Base-by-base conservation (phyloP, 2,797 vertebrate species). In the Babyrousa celebensis region DNA sequence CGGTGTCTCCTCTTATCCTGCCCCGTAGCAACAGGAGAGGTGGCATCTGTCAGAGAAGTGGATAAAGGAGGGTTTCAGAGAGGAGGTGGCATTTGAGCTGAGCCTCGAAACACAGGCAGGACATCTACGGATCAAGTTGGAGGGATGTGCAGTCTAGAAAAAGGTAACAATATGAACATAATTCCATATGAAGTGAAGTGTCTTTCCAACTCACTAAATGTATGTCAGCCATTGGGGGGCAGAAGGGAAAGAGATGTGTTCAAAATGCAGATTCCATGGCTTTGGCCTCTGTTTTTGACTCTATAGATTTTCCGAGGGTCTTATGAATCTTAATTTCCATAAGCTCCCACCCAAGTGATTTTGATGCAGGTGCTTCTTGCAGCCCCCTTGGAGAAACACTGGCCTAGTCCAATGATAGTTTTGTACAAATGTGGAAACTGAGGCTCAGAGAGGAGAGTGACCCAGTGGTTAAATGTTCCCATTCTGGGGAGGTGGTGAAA, bases 371-470 rank as follows among this genome's bases (percentile, higher is more conserved):
- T 75, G 10, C 70, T 82, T 78, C 17, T 14, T 27, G 11, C 5
- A 75, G 67, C 56, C 78, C 1, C 63, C 20, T 67, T 92, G 85
- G 56, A 88, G 43, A 87, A 94, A 79, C 8, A 79, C n/a, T 89
- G 56, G 85, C 32, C 16, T 92, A 63, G 27, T 87, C 77, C 27
- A n/a, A 54, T 20, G 12, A 70, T 75, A 75, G 52, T 48, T 92
- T 94, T 89, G 70, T 58, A 75, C 52, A 84, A 62, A 80, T 79
- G 60, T 78, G 52, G 29, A 95, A 96, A 95, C 32, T 87, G 32
- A 93, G 25, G 58, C 71, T 82, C 74, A 80, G 78, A 75, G 71
- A 65, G 4, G 29, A 85, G 56, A 94, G 16, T 83, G 52, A 88
- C 58, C 8, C 54, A 36, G 72, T 87, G 52, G 43, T 79, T 83